Evolutionary conservation across 2,797 vertebrate species (phyloP).

Genomic region (Adelosebastes latens): DNA sequence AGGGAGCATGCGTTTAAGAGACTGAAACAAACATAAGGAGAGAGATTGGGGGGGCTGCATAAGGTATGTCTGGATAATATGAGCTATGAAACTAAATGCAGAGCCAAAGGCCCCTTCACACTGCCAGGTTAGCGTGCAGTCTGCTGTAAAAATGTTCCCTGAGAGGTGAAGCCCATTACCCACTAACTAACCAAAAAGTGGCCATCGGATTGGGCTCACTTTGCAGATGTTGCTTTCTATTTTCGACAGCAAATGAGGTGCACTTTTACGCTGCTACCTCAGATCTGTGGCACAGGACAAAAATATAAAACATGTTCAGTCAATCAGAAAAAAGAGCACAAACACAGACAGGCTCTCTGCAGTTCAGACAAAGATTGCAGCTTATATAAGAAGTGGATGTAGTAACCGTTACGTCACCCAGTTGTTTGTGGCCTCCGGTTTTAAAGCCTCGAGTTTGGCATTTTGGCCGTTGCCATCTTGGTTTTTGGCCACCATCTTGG

Average conservation of each 20-base stretch:
- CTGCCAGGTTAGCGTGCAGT: slow-evolving; percentile 20
- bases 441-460: too few relatives aligned
- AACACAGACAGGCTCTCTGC: slow-evolving; percentile 2
- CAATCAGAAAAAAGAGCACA: slow-evolving; percentile 23
- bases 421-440: too few relatives aligned
- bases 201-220: slow-evolving; percentile 50
- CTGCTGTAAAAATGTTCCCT: slow-evolving; percentile 57
- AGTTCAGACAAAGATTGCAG: not conserved
- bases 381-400: too few relatives aligned
- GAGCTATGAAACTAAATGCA: slow-evolving; percentile 52
- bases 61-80: slow-evolving; percentile 20
- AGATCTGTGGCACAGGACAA: slow-evolving; percentile 8
- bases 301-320: slow-evolving; percentile 28
- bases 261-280: slow-evolving; percentile 33
- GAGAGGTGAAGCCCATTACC: slow-evolving; percentile 72
- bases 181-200: slow-evolving; percentile 66
- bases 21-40: slow-evolving; percentile 12
- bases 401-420: too few relatives aligned
- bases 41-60: not conserved
- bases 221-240: slow-evolving; percentile 64
- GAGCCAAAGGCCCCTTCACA: slow-evolving; percentile 35
- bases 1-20: slow-evolving; percentile 22
- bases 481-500: too few relatives aligned
- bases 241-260: slow-evolving; percentile 50
- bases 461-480: too few relatives aligned